Evolutionary conservation across 53 echinoderm and acorn worm genomes (phyloP).

Genomic region (Actinopyga echinites): DNA sequence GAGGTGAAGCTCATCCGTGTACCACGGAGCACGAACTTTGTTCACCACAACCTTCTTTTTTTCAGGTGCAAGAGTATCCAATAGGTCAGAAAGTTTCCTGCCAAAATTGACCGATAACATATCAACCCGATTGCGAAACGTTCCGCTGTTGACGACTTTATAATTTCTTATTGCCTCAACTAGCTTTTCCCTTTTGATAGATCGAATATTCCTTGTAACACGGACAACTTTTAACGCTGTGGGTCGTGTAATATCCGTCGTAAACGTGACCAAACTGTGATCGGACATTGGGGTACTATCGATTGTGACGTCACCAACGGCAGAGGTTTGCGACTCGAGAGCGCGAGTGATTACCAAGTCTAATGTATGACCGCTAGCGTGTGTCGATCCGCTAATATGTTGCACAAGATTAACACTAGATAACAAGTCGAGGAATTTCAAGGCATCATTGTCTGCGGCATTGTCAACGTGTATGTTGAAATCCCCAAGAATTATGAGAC

Average conservation of each 20-base stretch:
- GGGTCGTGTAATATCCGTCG: not conserved
- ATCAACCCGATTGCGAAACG: not conserved
- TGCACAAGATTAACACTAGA: too few relatives aligned
- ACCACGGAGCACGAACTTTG: not conserved
- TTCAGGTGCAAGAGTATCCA: not conserved
- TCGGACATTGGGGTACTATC: too few relatives aligned
- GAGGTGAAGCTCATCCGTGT: conserved; percentile 11
- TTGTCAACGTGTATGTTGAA: not conserved
- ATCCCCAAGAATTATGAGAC: conserved; percentile 6
- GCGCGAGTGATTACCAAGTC: too few relatives aligned
- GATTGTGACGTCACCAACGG: not conserved
- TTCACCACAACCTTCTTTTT: too few relatives aligned
- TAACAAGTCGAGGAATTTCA: not conserved
- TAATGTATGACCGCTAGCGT: too few relatives aligned
- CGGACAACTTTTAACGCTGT: too few relatives aligned
- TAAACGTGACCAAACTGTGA: too few relatives aligned
- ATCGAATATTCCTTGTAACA: too few relatives aligned
- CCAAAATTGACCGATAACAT: too few relatives aligned
- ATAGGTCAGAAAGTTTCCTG: too few relatives aligned
- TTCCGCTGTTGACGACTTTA: not conserved
- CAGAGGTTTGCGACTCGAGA: not conserved
- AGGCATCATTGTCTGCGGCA: not conserved
- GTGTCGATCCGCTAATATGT: too few relatives aligned
- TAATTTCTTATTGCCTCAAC: not conserved
- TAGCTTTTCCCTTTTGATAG: not conserved